Base-by-base conservation (phyloP, 2,888 invertebrate species). In the Odontocolon sp. region DNA sequence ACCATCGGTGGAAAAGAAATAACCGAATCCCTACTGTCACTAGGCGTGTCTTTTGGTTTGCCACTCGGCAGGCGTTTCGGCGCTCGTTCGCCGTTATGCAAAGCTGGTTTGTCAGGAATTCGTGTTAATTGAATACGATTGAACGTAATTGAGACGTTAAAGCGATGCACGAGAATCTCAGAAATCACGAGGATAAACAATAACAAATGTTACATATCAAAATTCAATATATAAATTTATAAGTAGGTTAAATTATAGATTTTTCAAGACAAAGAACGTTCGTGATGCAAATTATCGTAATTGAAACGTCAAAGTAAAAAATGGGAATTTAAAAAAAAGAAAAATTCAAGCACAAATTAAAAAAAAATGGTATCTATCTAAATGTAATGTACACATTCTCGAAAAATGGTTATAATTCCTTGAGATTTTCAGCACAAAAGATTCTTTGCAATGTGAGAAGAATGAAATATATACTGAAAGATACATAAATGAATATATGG, bases 111-210 rank as follows among this genome's bases (percentile, higher is more conserved):
- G 8, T 8, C 4, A 26, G 38, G 11, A 26, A 9, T 4, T 38
- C 16, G 40, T 9, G 57, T 57, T 40, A 57, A 57, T 26, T 14
- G 57, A 57, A 40, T 28, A 16, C 38, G 14, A 57, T 57, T 57
- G 57, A 26, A 14, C 16, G 2, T 14, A 26, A 57, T 57, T 57
- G 57, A 40, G 26, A 40, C 23, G 40, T 57, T 26, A 26, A 28
- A 40, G 57, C 6, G 11, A 2, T 14, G 26, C 8, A 14, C 33
- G 16, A 4, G 28, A 57, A 57, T 57, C 16, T 40, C 9, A 4
- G 16, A 26, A 26, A 40, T 40, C 57, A 8, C 57, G 14, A 3
- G 3, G 26, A 16, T 18, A 8, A 21, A 23, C 21, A 23, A 23
- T 21, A 6, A 16, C 18, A 23, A 23, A 2, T 4, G n/a, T 9